A percentile compares a stretch with the other conserved stretches of the same genome.
Conservation (phyloP, 2,888 invertebrate species). For the Papilio demoleus region DNA sequence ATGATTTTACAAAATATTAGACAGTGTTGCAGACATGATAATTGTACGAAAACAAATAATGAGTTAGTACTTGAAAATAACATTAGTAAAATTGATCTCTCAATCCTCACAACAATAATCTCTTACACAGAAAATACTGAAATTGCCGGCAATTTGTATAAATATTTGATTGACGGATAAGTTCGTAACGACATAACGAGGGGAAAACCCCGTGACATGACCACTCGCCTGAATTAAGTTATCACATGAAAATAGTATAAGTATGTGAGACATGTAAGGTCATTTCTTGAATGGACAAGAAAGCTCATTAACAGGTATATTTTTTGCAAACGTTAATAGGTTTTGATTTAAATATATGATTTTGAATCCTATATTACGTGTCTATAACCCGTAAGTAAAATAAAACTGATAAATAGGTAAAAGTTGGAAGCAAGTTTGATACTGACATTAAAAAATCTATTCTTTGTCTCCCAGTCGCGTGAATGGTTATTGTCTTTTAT, state of each 20-base stretch:
- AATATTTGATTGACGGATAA: slow-evolving; percentile 18
- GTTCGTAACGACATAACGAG: slow-evolving; percentile 12
- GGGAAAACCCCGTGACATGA: background rate
- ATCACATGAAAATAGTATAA: background rate
- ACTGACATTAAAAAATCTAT: background rate
- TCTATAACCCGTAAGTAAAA: background rate
- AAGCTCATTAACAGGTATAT: no score
- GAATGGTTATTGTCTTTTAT: slow-evolving; percentile 7
- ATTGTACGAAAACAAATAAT: background rate
- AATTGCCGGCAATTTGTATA: slow-evolving; percentile 16
- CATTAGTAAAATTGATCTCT: no score
- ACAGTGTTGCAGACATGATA: background rate
- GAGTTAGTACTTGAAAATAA: background rate
- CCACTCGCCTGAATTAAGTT: background rate
- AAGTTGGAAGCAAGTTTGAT: background rate
- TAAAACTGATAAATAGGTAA: background rate
- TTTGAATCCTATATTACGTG: no score
- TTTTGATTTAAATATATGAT: no score
- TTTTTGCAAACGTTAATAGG: no score
- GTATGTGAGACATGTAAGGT: background rate
- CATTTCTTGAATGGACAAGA: no score
- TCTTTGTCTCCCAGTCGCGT: background rate
- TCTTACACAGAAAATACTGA: background rate
- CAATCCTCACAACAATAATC: no score
- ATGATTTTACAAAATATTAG: background rate